phyloP scores from a whole-genome alignment of 2,797 vertebrate genomes.

The Poeciliopsis infans region DNA sequence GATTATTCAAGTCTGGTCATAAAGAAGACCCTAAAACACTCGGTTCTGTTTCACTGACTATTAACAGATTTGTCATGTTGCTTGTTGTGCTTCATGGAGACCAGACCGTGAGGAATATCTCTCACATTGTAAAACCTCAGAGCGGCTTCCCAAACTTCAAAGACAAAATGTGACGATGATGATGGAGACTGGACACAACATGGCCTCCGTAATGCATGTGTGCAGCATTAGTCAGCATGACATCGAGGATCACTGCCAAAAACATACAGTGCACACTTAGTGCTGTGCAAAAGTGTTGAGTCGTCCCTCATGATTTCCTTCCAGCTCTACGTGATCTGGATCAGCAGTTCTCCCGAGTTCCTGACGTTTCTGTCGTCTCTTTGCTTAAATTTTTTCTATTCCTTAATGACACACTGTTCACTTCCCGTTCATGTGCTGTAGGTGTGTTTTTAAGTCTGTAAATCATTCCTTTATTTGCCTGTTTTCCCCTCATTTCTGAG shows the following conservation, averaged over 20 bases:
- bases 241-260: slow-evolving; percentile 78
- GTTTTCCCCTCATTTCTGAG: background rate
- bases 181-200: slow-evolving; percentile 22
- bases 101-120: slow-evolving; percentile 27
- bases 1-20: slow-evolving; percentile 26
- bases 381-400: background rate
- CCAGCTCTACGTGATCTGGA: background rate
- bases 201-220: slow-evolving; percentile 25
- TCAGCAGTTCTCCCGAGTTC: background rate
- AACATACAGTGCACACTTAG: background rate
- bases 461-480: background rate
- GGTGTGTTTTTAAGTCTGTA: background rate
- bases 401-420: background rate
- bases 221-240: slow-evolving; percentile 42
- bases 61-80: slow-evolving; percentile 23
- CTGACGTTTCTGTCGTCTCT: background rate
- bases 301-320: background rate
- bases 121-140: slow-evolving; percentile 16
- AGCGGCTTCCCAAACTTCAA: slow-evolving; percentile 17
- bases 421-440: background rate
- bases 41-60: slow-evolving; percentile 55
- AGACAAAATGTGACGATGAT: slow-evolving; percentile 7
- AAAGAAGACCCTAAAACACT: slow-evolving; percentile 67
- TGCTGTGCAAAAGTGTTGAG: background rate
- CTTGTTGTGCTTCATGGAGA: slow-evolving; percentile 33